Evolutionary conservation across 2,797 vertebrate genomes (phyloP).

Genomic region (Macropus fuliginosus): DNA sequence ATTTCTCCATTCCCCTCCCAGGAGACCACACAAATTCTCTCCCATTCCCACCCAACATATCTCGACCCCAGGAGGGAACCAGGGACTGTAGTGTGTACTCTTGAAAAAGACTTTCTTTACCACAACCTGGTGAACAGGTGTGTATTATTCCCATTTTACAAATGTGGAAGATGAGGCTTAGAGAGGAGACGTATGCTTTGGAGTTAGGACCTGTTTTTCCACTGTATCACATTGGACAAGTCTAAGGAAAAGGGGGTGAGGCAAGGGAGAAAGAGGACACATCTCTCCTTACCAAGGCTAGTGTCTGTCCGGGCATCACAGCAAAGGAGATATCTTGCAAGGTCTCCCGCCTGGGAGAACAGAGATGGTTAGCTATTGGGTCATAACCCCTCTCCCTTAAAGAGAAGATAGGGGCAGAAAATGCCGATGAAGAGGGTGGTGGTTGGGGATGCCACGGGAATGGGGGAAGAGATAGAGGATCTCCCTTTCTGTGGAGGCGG

Average conservation of each 20-base stretch:
- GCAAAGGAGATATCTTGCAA: constrained; percentile 94
- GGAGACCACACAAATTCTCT: background rate
- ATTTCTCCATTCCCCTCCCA: background rate
- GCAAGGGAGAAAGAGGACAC: background rate
- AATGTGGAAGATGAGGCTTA: background rate
- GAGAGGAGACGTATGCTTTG: background rate
- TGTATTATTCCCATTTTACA: no score
- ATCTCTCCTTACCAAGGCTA: constrained; percentile 91
- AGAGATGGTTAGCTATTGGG: background rate
- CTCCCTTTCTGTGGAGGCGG: background rate
- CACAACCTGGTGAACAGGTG: background rate
- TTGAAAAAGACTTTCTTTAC: background rate
- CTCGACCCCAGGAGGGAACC: background rate
- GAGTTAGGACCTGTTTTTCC: no score
- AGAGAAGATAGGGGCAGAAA: background rate
- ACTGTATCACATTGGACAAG: background rate
- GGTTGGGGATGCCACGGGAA: background rate
- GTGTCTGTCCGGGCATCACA: constrained; percentile 93
- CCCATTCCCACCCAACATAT: background rate
- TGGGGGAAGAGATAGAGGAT: background rate
- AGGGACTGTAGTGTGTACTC: background rate
- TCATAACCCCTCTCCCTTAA: background rate
- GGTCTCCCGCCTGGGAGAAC: constrained; percentile 89
- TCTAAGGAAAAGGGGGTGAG: no score
- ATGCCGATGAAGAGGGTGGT: background rate